Evolutionary conservation across 2,797 vertebrate genomes (phyloP).

Genomic region (Dendrocincla tyrannina): DNA sequence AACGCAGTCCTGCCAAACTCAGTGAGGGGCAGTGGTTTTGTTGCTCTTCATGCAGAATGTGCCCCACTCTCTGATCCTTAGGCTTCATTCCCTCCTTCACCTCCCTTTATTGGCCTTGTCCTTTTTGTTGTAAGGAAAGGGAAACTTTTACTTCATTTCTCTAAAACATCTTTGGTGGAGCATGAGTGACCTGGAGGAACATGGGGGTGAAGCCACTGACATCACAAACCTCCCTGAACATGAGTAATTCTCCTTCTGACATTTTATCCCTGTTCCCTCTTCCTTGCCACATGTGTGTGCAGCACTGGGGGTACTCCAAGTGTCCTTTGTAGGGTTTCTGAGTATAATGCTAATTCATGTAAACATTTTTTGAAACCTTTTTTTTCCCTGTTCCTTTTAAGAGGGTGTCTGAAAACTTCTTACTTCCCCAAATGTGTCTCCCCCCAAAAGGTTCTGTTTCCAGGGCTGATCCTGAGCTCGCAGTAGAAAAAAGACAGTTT

Average conservation of each 20-base stretch:
- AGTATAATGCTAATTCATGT: neutral
- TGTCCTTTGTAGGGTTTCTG: neutral
- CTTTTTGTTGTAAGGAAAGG: fast-evolving
- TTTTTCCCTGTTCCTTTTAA: neutral
- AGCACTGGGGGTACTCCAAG: neutral
- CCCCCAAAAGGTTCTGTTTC: neutral
- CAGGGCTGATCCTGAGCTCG: neutral
- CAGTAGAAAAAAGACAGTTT: neutral
- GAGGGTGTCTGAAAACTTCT: neutral
- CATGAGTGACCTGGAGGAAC: neutral
- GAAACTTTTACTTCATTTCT: too few relatives aligned
- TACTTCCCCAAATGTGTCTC: neutral
- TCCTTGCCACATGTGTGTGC: fast-evolving
- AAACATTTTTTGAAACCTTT: neutral
- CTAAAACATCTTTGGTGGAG: neutral
- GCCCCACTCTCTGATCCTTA: neutral
- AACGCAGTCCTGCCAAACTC: neutral
- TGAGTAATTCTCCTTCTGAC: neutral
- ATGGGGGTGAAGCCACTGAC: fast-evolving
- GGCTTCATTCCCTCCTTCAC: neutral
- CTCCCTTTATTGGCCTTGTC: neutral
- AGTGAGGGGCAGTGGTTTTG: neutral
- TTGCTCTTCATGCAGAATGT: fast-evolving
- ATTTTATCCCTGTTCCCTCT: neutral
- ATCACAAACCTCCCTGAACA: neutral